Evolutionary conservation across 2,888 invertebrate genomes (phyloP), one percentile per base, ranked within the genome.

Genomic region (Rhorus exstirpatorius): DNA sequence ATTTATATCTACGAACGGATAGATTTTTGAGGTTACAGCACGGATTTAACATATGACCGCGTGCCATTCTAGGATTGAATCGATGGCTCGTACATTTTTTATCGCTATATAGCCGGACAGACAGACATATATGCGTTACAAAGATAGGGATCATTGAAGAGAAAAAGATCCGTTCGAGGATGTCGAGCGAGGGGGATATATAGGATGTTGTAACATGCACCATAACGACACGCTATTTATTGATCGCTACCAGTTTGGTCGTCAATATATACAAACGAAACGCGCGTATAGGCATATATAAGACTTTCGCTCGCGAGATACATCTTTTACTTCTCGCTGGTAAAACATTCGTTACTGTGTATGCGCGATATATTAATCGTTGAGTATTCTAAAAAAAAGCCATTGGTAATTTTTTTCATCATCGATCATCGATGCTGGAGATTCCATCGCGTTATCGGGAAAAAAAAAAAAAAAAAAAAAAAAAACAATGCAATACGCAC

Each of bases 171-270:
- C 31, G 49, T 7, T 14, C 19, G 49, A 49, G 65, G 19, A 65
- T 65, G 17, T n/a, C 38, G 21, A 38, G 53, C 35, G 53, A 38
- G 35, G 53, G n/a, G n/a, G n/a, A n/a, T n/a, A n/a, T n/a, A n/a
- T n/a, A 38, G 21, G 35, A 41, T 31, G 14, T 14, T 55, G 53
- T 70, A 70, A 53, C 68, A 31, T 53, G 41, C 74, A 53, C 51
- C 14, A n/a, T n/a, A n/a, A 26, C 63, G 61, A 61, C 49, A 26
- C 38, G 63, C 53, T 75, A 75, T 75, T 63, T 75, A 75, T 75
- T 75, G 74, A 75, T 75, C 74, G 61, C 61, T n/a, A 63, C 24
- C 38, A 63, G 63, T 65, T 75, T 65, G 4, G 41, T 26, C 24
- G 63, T 44, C 74, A 63, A 63, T 49, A 35, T 61, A 60, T 31